Conservation (phyloP, 2,113 vertebrate genomes). For the Xenotilapia caudafasciata region DNA sequence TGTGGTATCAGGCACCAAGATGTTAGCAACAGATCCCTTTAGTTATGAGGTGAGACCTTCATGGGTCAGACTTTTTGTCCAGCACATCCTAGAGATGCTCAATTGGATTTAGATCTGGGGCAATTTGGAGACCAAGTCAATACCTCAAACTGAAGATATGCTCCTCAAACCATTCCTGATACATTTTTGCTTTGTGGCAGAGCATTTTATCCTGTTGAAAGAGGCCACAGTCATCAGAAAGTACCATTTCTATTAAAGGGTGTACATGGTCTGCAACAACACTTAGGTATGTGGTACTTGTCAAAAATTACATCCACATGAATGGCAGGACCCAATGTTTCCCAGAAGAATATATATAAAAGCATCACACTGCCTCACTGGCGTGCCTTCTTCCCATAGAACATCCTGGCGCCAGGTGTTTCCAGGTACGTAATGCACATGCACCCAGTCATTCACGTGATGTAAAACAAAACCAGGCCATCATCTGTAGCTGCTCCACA, state of each 20-base stretch:
- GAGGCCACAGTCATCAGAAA: neutral
- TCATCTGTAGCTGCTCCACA: neutral
- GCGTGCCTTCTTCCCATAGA: neutral
- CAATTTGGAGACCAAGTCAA: neutral
- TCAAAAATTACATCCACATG: neutral
- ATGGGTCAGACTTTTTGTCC: neutral
- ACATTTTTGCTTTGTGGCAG: neutral
- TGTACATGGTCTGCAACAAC: neutral
- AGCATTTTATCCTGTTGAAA: neutral
- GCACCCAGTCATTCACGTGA: neutral
- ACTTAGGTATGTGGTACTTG: neutral
- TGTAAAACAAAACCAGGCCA: neutral
- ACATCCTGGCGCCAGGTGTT: neutral
- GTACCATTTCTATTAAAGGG: neutral
- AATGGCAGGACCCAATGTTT: neutral
- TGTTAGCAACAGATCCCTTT: neutral
- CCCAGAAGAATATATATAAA: neutral
- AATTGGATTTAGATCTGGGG: neutral
- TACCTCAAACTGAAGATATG: neutral
- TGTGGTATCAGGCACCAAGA: neutral
- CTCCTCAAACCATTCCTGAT: neutral
- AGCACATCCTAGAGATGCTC: neutral
- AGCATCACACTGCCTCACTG: neutral
- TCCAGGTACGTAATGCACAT: neutral
- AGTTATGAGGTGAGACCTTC: neutral